Conservation (phyloP, 2,888 invertebrate genomes). For the Lasioglossum calceatum region DNA sequence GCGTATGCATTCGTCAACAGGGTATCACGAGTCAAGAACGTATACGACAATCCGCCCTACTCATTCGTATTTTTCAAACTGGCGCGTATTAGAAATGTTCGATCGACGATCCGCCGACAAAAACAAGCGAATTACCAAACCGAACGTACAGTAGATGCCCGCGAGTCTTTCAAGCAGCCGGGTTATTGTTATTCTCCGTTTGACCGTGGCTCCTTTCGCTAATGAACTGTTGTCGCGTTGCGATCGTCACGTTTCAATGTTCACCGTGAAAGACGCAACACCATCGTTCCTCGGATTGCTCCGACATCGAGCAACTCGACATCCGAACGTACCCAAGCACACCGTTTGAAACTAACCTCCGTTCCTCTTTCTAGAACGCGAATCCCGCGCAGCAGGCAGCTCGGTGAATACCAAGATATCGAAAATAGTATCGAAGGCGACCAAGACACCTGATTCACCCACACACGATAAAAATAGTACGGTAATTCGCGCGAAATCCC, state of each 20-base stretch:
- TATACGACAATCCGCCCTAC: background rate
- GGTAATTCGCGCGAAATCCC: constrained; percentile 73
- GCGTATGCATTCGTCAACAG: background rate
- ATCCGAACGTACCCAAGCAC: constrained; percentile 45
- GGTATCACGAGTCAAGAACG: background rate
- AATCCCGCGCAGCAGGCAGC: constrained; percentile 60
- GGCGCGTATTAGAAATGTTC: background rate
- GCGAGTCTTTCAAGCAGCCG: background rate
- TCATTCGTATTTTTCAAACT: background rate
- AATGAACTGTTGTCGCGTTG: background rate
- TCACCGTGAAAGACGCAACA: background rate
- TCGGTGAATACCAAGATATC: constrained; percentile 68
- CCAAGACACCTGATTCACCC: constrained; percentile 78
- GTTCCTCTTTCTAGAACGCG: constrained; percentile 53
- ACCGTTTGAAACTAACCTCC: constrained; percentile 73
- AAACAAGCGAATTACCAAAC: background rate
- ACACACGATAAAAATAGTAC: constrained; percentile 79
- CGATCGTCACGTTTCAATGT: background rate
- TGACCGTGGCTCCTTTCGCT: background rate
- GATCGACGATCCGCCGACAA: background rate
- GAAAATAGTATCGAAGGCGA: constrained; percentile 74
- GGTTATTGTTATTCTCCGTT: background rate
- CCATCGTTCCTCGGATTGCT: background rate
- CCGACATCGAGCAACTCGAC: background rate
- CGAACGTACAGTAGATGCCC: background rate